Evolutionary conservation across 1,140 invertebrate species (phyloP), one percentile per base, ranked within the genome.

Genomic region (Eufriesea mexicana): DNA sequence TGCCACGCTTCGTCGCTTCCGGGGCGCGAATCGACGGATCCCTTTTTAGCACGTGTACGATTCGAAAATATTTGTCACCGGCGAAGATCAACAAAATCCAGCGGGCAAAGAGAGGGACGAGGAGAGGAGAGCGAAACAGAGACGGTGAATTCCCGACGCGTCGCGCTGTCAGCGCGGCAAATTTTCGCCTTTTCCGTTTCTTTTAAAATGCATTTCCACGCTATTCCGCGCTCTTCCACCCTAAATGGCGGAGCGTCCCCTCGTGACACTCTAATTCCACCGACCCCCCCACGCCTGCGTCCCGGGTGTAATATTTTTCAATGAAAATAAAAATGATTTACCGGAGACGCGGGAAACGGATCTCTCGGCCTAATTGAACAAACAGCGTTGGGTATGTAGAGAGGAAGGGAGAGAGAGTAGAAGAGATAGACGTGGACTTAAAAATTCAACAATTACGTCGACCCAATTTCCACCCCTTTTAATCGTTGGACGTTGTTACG

Each of bases 1-100:
- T 28, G 59, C 61, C 76, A 75, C 67, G 71, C 87, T 42, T 81
- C 77, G 87, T 77, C 70, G 72, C 79, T 59, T 8, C 14, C 61
- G 59, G 68, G 64, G 84, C 83, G 84, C 66, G 61, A 84, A 76
- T 88, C 84, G 77, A 57, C 73, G 57, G 55, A 74, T 80, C 81
- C 67, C 79, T 75, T 82, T 89, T 89, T 79, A 66, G 78, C 64
- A 66, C 75, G 64, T 35, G 35, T 61, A 47, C 87, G 76, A 86
- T 83, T 89, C 82, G 83, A 86, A 87, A 89, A 89, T 89, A 88
- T 89, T 89, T 89, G 88, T 89, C 85, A 75, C 59, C 72, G 9
- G 35, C 47, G 79, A 77, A 84, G 79, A 85, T 89, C 88, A 89
- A 89, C 87, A 86, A 79, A 89, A 89, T 85, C 62, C 57, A 42